Percentiles rank a stretch among this genome's conserved stretches.
Conservation (phyloP, 1,140 invertebrate species). For the Lutraria rhynchaena region DNA sequence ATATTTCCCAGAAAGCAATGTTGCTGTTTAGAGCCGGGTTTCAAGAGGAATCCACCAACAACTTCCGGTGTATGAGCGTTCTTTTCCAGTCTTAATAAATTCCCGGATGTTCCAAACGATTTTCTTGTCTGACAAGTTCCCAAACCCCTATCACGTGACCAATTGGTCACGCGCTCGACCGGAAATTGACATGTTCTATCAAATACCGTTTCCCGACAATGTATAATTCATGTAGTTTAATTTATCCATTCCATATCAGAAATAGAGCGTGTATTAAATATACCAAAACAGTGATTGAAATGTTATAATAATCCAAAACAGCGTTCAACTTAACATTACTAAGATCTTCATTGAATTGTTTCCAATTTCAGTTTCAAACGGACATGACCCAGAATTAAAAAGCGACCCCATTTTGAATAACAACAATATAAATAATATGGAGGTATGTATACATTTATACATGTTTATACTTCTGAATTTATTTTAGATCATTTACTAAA, state of each 20-base stretch:
- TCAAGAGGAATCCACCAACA: constrained; percentile 31
- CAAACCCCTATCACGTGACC: constrained; percentile 43
- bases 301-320: too few species aligned
- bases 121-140: constrained; percentile 51
- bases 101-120: constrained; percentile 58
- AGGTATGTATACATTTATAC: constrained; percentile 44
- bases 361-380: constrained; percentile 58
- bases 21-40: constrained; percentile 17
- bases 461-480: too few species aligned
- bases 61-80: constrained; percentile 55
- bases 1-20: constrained; percentile 23
- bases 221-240: too few species aligned
- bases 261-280: too few species aligned
- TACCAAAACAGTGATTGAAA: too few species aligned
- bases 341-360: too few species aligned
- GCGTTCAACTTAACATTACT: too few species aligned
- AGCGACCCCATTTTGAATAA: constrained; percentile 46
- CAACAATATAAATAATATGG: constrained; percentile 58
- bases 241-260: too few species aligned
- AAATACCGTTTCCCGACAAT: neutral
- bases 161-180: constrained; percentile 48
- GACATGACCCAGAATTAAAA: constrained; percentile 51
- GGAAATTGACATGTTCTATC: constrained; percentile 54
- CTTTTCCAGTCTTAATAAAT: constrained; percentile 52
- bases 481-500: too few species aligned